Conservation (phyloP, 2,797 vertebrate genomes). For the Propithecus perrieri region DNA sequence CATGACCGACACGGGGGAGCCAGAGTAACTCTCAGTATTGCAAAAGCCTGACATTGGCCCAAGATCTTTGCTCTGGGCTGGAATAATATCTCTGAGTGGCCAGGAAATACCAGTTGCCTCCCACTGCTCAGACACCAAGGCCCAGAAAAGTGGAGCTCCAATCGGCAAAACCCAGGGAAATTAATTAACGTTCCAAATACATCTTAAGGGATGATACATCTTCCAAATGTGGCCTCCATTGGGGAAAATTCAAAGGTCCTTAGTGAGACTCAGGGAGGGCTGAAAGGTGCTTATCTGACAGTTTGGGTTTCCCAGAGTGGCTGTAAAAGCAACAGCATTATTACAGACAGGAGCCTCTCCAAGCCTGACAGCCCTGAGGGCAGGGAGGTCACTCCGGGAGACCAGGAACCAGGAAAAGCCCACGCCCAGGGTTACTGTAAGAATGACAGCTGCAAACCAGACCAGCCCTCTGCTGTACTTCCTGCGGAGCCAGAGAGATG, state of each 20-base stretch:
- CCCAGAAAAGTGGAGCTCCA: background rate
- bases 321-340: background rate
- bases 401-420: background rate
- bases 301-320: background rate
- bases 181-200: background rate
- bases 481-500: background rate
- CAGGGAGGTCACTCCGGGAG: background rate
- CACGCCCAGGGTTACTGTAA: background rate
- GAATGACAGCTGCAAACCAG: background rate
- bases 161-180: background rate
- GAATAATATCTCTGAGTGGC: background rate
- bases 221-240: background rate
- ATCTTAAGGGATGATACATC: background rate
- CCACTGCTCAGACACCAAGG: background rate
- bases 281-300: background rate
- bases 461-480: background rate
- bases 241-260: background rate
- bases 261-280: too few relatives aligned
- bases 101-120: background rate
- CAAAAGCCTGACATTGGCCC: background rate
- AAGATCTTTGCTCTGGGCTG: background rate
- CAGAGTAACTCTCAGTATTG: background rate
- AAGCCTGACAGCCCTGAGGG: background rate
- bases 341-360: background rate
- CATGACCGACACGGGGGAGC: fast-evolving